These are phyloP conservation scores for Nephotettix cincticeps DNA, from an alignment of 1,140 invertebrate genomes.

Conservation along the genomic window DNA sequence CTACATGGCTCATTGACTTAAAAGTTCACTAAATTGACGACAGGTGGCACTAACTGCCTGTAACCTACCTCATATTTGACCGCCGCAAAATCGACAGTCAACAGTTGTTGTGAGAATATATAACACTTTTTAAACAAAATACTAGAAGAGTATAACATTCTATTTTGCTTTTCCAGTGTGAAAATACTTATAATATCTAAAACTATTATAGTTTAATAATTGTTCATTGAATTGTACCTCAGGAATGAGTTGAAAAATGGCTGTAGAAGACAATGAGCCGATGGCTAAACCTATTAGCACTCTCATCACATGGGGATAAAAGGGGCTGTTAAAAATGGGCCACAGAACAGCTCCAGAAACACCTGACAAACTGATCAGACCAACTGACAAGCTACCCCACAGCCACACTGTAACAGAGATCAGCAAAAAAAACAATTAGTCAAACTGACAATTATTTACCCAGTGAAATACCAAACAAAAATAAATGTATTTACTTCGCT, in stretches of 20 bases:
- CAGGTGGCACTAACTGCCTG: too few species aligned
- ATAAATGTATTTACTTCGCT: background rate
- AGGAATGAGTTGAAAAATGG: slow-evolving; percentile 64
- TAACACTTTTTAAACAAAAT: too few species aligned
- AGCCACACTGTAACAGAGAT: slow-evolving; percentile 55
- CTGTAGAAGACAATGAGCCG: slow-evolving; percentile 61
- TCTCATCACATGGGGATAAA: slow-evolving; percentile 58
- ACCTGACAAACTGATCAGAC: slow-evolving; percentile 61
- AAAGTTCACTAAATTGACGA: too few species aligned
- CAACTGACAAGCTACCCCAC: slow-evolving; percentile 59
- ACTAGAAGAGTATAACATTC: too few species aligned
- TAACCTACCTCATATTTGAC: too few species aligned
- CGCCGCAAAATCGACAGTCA: too few species aligned
- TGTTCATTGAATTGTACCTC: too few species aligned
- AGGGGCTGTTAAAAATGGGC: slow-evolving; percentile 57
- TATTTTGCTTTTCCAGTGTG: too few species aligned
- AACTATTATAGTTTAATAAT: too few species aligned
- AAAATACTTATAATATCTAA: too few species aligned
- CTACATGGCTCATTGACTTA: too few species aligned
- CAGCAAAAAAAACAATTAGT: background rate
- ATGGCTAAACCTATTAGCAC: slow-evolving; percentile 66
- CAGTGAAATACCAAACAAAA: background rate
- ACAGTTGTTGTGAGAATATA: too few species aligned
- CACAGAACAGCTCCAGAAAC: slow-evolving; percentile 60
- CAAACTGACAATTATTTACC: background rate